Conservation (phyloP, 2,797 vertebrate species). For the Eidolon dupreanum region DNA sequence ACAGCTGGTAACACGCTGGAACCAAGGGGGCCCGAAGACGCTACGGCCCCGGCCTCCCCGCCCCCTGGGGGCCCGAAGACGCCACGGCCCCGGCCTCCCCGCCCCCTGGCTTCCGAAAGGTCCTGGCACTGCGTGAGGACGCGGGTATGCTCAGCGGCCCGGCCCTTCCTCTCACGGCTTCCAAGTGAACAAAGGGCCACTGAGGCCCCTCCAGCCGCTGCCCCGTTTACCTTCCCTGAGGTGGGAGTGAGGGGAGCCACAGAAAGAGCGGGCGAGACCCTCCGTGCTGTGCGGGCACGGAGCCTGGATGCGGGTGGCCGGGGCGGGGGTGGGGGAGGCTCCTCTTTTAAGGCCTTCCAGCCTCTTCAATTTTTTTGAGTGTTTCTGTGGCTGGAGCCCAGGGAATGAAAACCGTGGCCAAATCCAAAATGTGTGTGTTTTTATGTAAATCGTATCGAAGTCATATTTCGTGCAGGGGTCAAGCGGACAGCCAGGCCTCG, state of each 20-base stretch:
- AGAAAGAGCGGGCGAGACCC: no score
- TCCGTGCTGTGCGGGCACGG: background rate
- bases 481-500: background rate
- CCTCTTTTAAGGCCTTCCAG: background rate
- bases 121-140: background rate
- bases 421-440: background rate
- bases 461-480: background rate
- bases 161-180: background rate
- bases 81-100: rapidly evolving
- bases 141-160: constrained; percentile 31
- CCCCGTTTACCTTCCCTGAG: background rate
- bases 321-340: rapidly evolving
- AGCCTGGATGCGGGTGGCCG: background rate
- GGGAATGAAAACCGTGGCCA: rapidly evolving
- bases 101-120: background rate
- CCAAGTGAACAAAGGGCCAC: background rate
- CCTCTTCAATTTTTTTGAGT: background rate
- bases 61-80: background rate
- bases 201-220: background rate
- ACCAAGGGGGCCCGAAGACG: background rate
- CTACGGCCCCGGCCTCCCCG: background rate
- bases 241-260: background rate
- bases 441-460: background rate
- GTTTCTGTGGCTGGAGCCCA: background rate
- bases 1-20: no score